These are phyloP conservation scores for Timema podura DNA, from an alignment of 2,888 invertebrate genomes.

Conservation along the genomic window DNA sequence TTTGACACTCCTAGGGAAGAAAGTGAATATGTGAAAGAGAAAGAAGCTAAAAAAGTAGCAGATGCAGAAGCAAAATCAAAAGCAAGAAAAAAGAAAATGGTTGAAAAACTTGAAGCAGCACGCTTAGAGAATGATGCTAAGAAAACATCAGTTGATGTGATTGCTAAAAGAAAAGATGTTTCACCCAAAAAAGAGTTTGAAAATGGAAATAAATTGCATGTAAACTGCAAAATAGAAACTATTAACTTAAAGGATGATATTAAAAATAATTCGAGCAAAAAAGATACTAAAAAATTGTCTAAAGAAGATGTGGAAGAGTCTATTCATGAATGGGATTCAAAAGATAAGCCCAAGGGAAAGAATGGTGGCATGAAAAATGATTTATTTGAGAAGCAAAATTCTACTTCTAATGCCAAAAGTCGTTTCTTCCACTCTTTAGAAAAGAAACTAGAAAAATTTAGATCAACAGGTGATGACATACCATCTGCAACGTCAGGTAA, in stretches of 20 bases:
- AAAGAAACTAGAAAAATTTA: conserved; percentile 46
- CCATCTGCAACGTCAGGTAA: conserved; percentile 5
- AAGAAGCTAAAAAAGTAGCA: conserved; percentile 36
- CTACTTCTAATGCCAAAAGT: conserved; percentile 41
- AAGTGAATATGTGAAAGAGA: conserved; percentile 54
- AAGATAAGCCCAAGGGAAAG: conserved; percentile 27
- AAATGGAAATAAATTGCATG: neutral
- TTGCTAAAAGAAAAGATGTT: neutral
- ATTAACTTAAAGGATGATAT: neutral
- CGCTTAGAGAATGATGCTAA: conserved; percentile 11
- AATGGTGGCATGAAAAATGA: conserved; percentile 26
- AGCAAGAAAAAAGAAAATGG: conserved; percentile 17
- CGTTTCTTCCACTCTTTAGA: conserved; percentile 71
- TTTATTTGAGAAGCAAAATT: conserved; percentile 17
- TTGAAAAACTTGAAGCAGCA: conserved; percentile 17
- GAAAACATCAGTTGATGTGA: neutral
- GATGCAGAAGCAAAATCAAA: conserved; percentile 24
- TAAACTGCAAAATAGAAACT: neutral
- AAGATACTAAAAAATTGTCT: neutral
- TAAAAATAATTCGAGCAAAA: neutral
- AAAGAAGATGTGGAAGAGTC: neutral
- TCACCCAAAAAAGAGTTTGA: conserved; percentile 12
- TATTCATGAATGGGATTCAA: neutral
- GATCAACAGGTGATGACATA: conserved; percentile 25
- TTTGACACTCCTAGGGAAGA: conserved; percentile 67